A percentile compares a stretch with the other conserved stretches of the same genome.
Evolutionary conservation across 2,888 invertebrate genomes (phyloP).

Genomic region (Yponomeuta plumbellus): DNA sequence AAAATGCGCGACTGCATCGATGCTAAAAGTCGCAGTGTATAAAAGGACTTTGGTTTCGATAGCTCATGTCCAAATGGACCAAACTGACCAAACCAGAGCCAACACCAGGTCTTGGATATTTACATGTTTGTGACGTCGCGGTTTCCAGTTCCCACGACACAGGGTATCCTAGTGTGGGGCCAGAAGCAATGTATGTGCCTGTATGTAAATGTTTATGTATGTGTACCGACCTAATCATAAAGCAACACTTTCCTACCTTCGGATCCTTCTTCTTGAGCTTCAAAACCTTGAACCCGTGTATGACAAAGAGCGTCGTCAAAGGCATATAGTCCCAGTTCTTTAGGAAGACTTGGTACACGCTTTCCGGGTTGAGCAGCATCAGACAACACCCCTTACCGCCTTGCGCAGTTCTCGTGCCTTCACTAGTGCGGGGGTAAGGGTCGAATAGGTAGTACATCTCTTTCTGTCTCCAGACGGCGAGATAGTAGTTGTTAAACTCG

Average conservation of each 20-base stretch:
- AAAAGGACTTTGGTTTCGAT: too few species aligned
- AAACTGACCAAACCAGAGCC: too few species aligned
- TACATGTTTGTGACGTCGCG: too few species aligned
- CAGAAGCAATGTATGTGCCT: too few species aligned
- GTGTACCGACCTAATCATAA: neutral
- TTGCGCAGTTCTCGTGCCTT: slow-evolving; percentile 70
- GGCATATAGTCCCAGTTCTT: slow-evolving; percentile 72
- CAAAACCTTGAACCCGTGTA: slow-evolving; percentile 79
- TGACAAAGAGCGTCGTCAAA: slow-evolving; percentile 63
- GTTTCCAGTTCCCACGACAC: too few species aligned
- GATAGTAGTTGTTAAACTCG: slow-evolving; percentile 76
- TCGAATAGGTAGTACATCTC: slow-evolving; percentile 80
- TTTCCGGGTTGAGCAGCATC: slow-evolving; percentile 77
- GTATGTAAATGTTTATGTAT: too few species aligned
- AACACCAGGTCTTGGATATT: too few species aligned
- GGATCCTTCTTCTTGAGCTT: slow-evolving; percentile 61
- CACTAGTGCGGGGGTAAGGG: slow-evolving; percentile 78
- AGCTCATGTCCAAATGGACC: too few species aligned
- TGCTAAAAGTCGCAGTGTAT: too few species aligned
- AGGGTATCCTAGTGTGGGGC: too few species aligned
- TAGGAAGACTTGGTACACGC: slow-evolving; percentile 70
- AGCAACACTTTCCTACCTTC: neutral
- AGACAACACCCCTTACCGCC: slow-evolving; percentile 79
- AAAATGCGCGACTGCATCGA: too few species aligned
- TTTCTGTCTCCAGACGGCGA: slow-evolving; percentile 79